Base-by-base conservation (phyloP, 2,888 invertebrate species). In the Hoplodrina blanda region DNA sequence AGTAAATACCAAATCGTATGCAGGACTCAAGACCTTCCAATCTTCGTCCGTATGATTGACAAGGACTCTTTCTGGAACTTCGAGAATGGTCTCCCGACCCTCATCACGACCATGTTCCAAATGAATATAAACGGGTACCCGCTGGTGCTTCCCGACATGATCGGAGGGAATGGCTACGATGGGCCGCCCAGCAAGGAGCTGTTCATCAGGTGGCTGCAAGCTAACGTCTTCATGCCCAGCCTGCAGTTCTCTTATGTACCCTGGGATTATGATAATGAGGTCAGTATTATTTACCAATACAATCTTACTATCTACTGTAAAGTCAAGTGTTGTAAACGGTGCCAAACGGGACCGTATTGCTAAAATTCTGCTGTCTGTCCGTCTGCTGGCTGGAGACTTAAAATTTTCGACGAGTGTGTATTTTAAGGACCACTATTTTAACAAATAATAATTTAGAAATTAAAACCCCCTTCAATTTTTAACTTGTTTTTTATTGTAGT, bases 241-340 rank as follows among this genome's bases (percentile, higher is more conserved):
- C 93, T 98, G 89, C 98, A 98, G 93, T 98, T 98, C 90, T 98
- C 98, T 1, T 97, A 97, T 76, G 96, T 97, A 11, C 98, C 98
- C 0, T 98, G 98, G 98, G 97, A 97, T 72, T 98, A 96, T 87
- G 97, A 97, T 84, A 87, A 95, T 4, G 96, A 97, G 88, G 95
- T 94, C 0, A 53, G 63, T 66, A 37, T 44, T 41, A 11, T 17
- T 49, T 41, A 46, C 17, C 8, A 15, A 33, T 57, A 37, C 7
- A 33, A 25, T 25, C 2, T 25, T 25, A 25, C 25, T 25, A 25
- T 25, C 25, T 25, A 25, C 25, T 25, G 25, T 25, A 1, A 2
- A 25, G 2, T 25, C 25, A 2, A 25, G 2, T 25, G 25, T 2
- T 25, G 25, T 1, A 25, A 25, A 25, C 2, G 25, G 25, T 25